Percentiles rank a stretch among this genome's conserved stretches.
Evolutionary conservation across 2,888 invertebrate genomes (phyloP).

Genomic region (Drosophila demipolita): DNA sequence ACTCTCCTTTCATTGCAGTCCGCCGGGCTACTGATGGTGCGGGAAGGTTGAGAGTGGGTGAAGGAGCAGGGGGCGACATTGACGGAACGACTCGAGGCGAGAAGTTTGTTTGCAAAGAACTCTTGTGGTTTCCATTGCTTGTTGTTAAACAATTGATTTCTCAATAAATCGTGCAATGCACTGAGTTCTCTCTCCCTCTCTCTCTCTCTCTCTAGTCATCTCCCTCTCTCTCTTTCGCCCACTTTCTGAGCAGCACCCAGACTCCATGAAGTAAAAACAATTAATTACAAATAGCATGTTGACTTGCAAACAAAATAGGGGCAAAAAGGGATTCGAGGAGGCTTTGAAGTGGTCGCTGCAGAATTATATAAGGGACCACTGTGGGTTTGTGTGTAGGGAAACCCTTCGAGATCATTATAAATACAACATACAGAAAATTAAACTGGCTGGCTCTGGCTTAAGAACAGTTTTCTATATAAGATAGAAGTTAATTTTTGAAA

Average conservation of each 20-base stretch:
- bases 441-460: neutral
- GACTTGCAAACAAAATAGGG: constrained; percentile 75
- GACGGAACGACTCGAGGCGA: constrained; percentile 74
- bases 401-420: constrained; percentile 29
- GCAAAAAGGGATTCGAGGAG: constrained; percentile 25
- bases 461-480: neutral
- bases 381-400: constrained; percentile 22
- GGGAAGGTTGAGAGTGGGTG: neutral
- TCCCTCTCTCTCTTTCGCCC: neutral
- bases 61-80: constrained; percentile 2
- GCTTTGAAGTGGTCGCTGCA: constrained; percentile 18
- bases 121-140: constrained; percentile 81
- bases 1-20: constrained; percentile 28
- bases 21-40: constrained; percentile 15
- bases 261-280: constrained; percentile 75
- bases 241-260: constrained; percentile 23
- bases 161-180: constrained; percentile 80
- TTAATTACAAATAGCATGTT: constrained; percentile 81
- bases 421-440: constrained; percentile 10
- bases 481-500: neutral
- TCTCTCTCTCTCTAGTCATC: neutral
- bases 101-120: constrained; percentile 81
- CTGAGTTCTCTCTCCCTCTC: constrained; percentile 44
- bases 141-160: constrained; percentile 81
- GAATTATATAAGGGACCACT: constrained; percentile 50